phyloP scores from a whole-genome alignment of 2,888 invertebrate genomes.

The Andrena haemorrhoa region DNA sequence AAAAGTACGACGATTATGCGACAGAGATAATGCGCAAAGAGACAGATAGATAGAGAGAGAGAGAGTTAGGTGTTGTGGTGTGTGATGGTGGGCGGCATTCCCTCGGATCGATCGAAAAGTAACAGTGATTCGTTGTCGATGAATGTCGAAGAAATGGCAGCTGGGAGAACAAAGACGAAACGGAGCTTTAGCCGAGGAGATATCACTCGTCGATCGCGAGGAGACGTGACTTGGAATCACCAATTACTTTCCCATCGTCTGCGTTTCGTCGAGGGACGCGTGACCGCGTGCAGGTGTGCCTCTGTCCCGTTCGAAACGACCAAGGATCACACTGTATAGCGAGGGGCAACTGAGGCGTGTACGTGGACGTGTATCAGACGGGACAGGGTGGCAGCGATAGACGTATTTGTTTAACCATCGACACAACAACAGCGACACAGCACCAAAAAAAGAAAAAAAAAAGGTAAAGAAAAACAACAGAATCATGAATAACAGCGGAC shows the following conservation, averaged over 20 bases:
- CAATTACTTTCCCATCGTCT: slow-evolving; percentile 31
- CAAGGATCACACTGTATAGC: slow-evolving; percentile 15
- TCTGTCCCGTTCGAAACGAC: slow-evolving; percentile 19
- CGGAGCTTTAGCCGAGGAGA: too few species aligned
- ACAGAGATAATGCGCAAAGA: slow-evolving; percentile 58
- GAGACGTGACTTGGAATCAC: background rate
- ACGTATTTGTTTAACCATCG: slow-evolving; percentile 66
- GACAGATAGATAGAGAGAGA: slow-evolving; percentile 29
- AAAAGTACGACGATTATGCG: slow-evolving; percentile 63
- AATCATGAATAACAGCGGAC: slow-evolving; percentile 47
- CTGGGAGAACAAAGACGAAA: too few species aligned
- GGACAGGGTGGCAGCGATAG: slow-evolving; percentile 40
- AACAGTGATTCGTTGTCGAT: slow-evolving; percentile 11
- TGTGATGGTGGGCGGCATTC: slow-evolving; percentile 1
- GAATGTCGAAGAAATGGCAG: too few species aligned
- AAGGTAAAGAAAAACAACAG: slow-evolving; percentile 24
- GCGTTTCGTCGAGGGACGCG: background rate
- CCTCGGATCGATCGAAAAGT: slow-evolving; percentile 29
- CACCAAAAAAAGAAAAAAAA: slow-evolving; percentile 49
- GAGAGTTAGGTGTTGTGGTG: slow-evolving; percentile 35
- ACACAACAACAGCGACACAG: slow-evolving; percentile 71
- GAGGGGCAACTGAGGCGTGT: slow-evolving; percentile 24
- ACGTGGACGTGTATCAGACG: slow-evolving; percentile 29
- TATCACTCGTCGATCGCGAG: background rate
- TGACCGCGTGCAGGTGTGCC: background rate